Evolutionary conservation across 2,888 invertebrate species (phyloP).

Genomic region (Frankliniella intonsa): DNA sequence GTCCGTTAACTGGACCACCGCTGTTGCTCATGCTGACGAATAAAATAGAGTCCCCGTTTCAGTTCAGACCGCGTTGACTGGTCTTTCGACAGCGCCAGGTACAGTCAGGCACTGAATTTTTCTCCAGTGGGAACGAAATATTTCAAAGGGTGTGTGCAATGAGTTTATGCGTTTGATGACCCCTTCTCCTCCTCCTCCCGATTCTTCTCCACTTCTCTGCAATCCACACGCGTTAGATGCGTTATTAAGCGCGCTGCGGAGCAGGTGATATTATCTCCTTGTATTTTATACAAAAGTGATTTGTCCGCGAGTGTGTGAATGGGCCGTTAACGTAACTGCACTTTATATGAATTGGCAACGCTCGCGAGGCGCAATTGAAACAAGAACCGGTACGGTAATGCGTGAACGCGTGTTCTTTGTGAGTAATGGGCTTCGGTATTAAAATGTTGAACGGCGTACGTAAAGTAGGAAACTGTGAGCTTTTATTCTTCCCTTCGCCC

Average conservation of each 20-base stretch:
- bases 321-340: slow-evolving; percentile 9
- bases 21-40: too few species aligned
- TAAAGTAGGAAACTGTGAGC: neutral
- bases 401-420: slow-evolving; percentile 11
- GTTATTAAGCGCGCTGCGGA: neutral
- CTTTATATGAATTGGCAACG: slow-evolving; percentile 8
- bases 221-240: neutral
- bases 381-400: neutral
- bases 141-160: too few species aligned
- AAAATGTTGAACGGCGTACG: neutral
- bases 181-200: too few species aligned
- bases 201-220: too few species aligned
- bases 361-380: neutral
- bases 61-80: too few species aligned
- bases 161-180: too few species aligned
- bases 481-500: neutral
- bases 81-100: too few species aligned
- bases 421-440: neutral
- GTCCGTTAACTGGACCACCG: too few species aligned
- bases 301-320: neutral
- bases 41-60: too few species aligned
- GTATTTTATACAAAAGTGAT: slow-evolving; percentile 21
- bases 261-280: neutral
- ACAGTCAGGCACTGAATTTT: too few species aligned
- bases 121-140: too few species aligned